Base-by-base conservation (phyloP, 2,797 vertebrate genomes). In the Argentina silus region DNA sequence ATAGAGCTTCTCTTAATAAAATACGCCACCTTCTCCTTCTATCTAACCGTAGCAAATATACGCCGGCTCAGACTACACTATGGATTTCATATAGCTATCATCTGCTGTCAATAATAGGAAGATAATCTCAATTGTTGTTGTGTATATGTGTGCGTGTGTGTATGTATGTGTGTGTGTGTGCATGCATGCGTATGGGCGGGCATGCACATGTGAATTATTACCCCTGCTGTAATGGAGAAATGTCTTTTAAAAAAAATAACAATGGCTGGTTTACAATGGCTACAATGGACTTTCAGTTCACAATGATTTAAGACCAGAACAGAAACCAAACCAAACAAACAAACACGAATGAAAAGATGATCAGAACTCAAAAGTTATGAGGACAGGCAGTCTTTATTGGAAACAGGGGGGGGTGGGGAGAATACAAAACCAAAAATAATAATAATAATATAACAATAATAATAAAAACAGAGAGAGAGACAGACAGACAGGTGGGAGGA, bases 331-430 rank as follows among this genome's bases (percentile, higher is more conserved):
- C 36, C 50, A 71, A 6, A 80, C 85, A 87, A 74, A 69, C 70
- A 86, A 77, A 71, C 88, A 87, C 89, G 83, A 85, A 84, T 76
- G 75, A 94, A 94, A 93, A 91, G 90, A 94, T 94, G 92, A 93
- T 93, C 89, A 89, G 85, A 94, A 94, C 93, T 83, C 91, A 91
- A 75, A 79, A 93, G 84, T 92, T 85, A 94, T 95, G 95, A 93
- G 95, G 95, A 96, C 95, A 97, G 95, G 95, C 96, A 97, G 94
- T 95, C 95, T 98, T 98, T 98, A 98, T 98, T 98, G 96, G 95
- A 97, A 96, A 96, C 86, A 78, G 86, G 90, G 90, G 84, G 83
- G 79, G 89, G 85, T 87, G 72, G 55, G 65, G 44, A 90, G 87
- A 93, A 93, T 96, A 95, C 94, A 97, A 97, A 96, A 92, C 93